These are phyloP conservation scores for Dryobotodes eremita DNA, from an alignment of 2,888 invertebrate genomes.

Conservation along the genomic window DNA sequence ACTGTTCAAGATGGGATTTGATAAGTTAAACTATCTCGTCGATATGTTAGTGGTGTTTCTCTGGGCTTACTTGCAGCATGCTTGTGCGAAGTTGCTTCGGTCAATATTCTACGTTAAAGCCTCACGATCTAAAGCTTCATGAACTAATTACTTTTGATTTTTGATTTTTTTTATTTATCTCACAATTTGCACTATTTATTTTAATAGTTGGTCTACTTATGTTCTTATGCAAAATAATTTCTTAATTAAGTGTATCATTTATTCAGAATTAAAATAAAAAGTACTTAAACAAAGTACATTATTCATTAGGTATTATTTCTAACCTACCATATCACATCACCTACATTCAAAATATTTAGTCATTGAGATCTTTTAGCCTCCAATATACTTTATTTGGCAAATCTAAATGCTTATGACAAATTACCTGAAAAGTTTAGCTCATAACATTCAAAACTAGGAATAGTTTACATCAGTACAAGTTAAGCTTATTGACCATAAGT, in stretches of 20 bases:
- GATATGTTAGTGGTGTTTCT: slow-evolving; percentile 21
- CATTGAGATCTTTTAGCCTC: background rate
- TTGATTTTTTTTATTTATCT: background rate
- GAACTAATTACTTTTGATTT: slow-evolving; percentile 9
- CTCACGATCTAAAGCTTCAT: background rate
- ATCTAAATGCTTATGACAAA: background rate
- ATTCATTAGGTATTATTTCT: background rate
- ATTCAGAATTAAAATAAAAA: no score
- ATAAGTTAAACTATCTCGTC: slow-evolving; percentile 54
- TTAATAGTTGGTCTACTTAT: background rate
- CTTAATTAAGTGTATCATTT: no score
- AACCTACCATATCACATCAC: background rate
- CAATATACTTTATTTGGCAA: background rate
- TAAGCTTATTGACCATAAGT: slow-evolving; percentile 27
- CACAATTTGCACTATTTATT: background rate
- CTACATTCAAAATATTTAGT: background rate
- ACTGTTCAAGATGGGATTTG: slow-evolving; percentile 52
- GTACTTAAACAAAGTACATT: no score
- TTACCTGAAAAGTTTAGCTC: background rate
- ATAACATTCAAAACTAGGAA: background rate
- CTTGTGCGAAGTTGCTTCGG: background rate
- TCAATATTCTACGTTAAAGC: slow-evolving; percentile 4
- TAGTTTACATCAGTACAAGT: slow-evolving; percentile 8
- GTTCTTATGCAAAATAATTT: background rate
- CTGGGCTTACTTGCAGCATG: background rate